phyloP scores from a whole-genome alignment of 2,113 vertebrate genomes.

The Erinaceus europaeus region DNA sequence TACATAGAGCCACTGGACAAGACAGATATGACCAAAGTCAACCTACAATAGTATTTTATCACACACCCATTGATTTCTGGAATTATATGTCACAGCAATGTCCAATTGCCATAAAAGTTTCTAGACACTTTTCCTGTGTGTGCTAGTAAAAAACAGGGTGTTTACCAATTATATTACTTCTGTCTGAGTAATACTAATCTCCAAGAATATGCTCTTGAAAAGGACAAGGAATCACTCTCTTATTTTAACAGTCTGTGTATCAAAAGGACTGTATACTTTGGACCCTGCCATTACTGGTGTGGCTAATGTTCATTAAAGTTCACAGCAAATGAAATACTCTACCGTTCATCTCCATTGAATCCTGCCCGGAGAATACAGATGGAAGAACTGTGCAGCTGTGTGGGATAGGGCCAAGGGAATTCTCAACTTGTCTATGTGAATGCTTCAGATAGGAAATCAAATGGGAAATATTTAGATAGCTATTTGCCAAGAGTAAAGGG shows the following conservation, averaged over 20 bases:
- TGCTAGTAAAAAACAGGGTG: not conserved
- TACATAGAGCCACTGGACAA: not conserved
- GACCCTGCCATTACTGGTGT: not conserved
- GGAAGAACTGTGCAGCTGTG: not conserved
- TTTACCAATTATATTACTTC: not conserved
- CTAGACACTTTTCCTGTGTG: not conserved
- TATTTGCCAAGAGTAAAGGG: not conserved
- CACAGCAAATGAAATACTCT: not conserved
- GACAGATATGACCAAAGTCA: not conserved
- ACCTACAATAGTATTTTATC: not conserved
- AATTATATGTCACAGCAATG: not conserved
- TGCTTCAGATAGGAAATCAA: not conserved
- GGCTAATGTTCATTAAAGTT: not conserved
- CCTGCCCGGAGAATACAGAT: not conserved
- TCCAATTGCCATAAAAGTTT: not conserved
- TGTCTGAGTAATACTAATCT: accelerated
- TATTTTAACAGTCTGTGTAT: not conserved
- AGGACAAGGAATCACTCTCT: not conserved
- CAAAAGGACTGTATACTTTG: not conserved
- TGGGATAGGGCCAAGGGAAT: not conserved
- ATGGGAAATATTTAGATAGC: not conserved
- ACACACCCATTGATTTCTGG: not conserved
- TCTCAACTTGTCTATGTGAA: not conserved
- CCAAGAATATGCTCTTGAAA: too few relatives aligned
- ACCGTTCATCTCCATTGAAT: not conserved